phyloP scores from a whole-genome alignment of 2,888 invertebrate species.

The Melinopterus prodromus region DNA sequence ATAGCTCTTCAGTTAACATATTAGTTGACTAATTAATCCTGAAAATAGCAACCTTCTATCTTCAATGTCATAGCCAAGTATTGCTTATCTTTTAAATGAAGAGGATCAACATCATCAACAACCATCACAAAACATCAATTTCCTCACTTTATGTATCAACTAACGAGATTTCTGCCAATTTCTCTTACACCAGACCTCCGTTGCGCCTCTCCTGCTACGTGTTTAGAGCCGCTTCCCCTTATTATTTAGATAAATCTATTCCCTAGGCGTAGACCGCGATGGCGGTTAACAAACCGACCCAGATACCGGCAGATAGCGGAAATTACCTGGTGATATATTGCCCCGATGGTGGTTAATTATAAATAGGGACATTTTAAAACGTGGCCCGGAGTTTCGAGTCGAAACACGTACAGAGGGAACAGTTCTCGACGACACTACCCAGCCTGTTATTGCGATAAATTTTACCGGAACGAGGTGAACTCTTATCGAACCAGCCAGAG shows the following conservation, averaged over 20 bases:
- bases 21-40: too few relatives aligned
- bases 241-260: conserved; percentile 4
- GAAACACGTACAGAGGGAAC: not conserved
- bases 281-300: not conserved
- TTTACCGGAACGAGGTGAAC: conserved; percentile 37
- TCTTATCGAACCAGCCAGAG: not conserved
- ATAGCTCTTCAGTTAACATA: too few relatives aligned
- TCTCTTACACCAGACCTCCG: not conserved
- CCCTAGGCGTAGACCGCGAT: not conserved
- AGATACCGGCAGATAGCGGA: not conserved
- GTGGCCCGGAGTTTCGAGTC: not conserved
- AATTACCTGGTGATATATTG: conserved; percentile 4
- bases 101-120: too few relatives aligned
- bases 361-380: conserved; percentile 4
- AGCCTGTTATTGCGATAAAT: conserved; percentile 44
- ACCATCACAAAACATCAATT: too few relatives aligned
- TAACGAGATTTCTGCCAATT: not conserved
- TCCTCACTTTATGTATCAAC: not conserved
- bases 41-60: too few relatives aligned
- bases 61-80: too few relatives aligned
- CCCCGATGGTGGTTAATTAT: not conserved
- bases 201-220: not conserved
- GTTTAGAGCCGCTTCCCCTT: not conserved
- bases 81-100: too few relatives aligned
- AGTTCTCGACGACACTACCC: conserved; percentile 28